Percentiles rank a stretch among this genome's conserved stretches.
Conservation (phyloP, 2,888 invertebrate genomes). For the Drosophila helvetica region DNA sequence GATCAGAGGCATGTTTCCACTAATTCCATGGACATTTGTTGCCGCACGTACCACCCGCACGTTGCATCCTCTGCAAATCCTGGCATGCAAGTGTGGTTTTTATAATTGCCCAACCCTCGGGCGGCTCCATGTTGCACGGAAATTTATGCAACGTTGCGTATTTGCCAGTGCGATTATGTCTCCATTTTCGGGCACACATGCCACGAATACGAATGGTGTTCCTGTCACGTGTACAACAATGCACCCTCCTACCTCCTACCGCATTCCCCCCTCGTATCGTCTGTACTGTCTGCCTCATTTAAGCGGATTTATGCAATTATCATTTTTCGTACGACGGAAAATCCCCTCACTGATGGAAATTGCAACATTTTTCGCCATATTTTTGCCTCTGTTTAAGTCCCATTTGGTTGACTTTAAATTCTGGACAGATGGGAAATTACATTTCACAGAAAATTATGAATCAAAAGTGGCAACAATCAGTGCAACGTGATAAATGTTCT, state of each 20-base stretch:
- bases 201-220: conserved; percentile 44
- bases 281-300: conserved; percentile 57
- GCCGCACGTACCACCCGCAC: conserved; percentile 54
- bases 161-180: conserved; percentile 66
- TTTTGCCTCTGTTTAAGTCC: conserved; percentile 48
- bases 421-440: conserved; percentile 25
- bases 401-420: conserved; percentile 44
- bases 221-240: conserved; percentile 54
- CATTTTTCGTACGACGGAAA: conserved; percentile 63
- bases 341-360: conserved; percentile 46
- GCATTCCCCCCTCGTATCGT: conserved; percentile 8
- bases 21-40: conserved; percentile 57
- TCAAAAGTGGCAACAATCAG: conserved; percentile 1
- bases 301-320: conserved; percentile 82
- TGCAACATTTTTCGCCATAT: conserved; percentile 34
- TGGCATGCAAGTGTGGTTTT: conserved; percentile 63
- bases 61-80: conserved; percentile 23
- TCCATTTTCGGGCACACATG: conserved; percentile 48
- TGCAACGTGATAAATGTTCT: conserved; percentile 21
- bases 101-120: conserved; percentile 43
- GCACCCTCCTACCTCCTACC: conserved; percentile 13
- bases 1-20: conserved; percentile 53
- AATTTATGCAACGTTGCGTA: conserved; percentile 61
- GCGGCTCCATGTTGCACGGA: conserved; percentile 32
- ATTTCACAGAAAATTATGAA: conserved; percentile 10